Evolutionary conservation across 2,888 invertebrate species (phyloP).

Genomic region (Limnephilus rhombicus): DNA sequence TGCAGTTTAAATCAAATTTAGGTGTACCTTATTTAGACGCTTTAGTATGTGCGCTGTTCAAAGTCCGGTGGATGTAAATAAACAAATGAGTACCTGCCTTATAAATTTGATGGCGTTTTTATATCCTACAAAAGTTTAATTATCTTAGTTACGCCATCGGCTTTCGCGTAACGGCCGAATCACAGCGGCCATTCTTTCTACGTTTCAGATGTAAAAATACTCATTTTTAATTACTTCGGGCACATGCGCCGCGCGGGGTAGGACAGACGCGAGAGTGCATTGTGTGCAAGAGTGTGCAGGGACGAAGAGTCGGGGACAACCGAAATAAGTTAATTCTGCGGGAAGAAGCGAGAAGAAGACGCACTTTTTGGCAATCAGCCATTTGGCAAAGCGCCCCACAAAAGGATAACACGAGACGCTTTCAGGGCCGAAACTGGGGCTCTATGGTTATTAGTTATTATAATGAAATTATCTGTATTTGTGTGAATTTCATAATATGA

Average conservation of each 20-base stretch:
- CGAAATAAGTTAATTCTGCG: constrained; percentile 59
- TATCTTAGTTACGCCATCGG: constrained; percentile 2
- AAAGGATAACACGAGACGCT: constrained; percentile 64
- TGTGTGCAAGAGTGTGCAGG: constrained; percentile 8
- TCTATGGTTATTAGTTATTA: neutral
- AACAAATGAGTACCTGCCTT: neutral
- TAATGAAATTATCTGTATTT: neutral
- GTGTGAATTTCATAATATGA: neutral
- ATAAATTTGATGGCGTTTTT: neutral
- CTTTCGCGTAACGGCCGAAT: constrained; percentile 31
- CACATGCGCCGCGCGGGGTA: constrained; percentile 6
- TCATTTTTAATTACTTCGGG: constrained; percentile 27
- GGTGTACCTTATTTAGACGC: no score
- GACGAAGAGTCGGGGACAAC: constrained; percentile 29
- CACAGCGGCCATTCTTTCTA: constrained; percentile 9
- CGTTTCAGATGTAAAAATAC: constrained; percentile 26
- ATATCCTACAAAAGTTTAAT: constrained; percentile 2
- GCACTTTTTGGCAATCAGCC: constrained; percentile 65
- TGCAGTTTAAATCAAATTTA: no score
- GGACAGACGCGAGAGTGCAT: constrained; percentile 16
- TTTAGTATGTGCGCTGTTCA: no score
- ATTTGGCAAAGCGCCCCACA: constrained; percentile 64
- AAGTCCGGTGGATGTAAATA: no score
- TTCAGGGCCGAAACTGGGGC: constrained; percentile 47
- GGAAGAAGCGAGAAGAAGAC: constrained; percentile 62